A percentile compares a stretch with the other conserved stretches of the same genome.
These are phyloP conservation scores for Torymus tubicola DNA, from an alignment of 2,888 invertebrate genomes.

Conservation along the genomic window DNA sequence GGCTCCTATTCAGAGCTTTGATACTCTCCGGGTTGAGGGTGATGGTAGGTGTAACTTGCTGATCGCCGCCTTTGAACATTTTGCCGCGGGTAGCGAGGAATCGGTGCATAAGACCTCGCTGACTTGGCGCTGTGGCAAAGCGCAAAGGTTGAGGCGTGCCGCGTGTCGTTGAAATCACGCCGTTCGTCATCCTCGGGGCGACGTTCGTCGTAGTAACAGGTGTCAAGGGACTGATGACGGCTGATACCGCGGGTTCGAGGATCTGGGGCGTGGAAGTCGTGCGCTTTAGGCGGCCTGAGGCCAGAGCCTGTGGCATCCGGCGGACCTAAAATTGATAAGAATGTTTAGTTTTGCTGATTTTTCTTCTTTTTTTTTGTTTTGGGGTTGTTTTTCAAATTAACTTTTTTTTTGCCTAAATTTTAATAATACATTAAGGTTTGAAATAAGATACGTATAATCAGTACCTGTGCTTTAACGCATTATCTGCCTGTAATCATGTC, in stretches of 20 bases:
- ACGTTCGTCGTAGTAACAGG: constrained; percentile 51
- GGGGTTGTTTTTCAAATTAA: not conserved
- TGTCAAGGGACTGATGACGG: constrained; percentile 54
- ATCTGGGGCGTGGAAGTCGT: constrained; percentile 73
- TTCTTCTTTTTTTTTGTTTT: not conserved
- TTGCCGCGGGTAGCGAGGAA: constrained; percentile 87
- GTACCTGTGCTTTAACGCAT: too few species aligned
- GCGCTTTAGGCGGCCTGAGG: constrained; percentile 70
- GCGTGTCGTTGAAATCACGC: constrained; percentile 66
- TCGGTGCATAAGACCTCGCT: constrained; percentile 90
- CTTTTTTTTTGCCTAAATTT: not conserved
- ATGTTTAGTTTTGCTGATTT: not conserved
- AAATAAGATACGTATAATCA: too few species aligned
- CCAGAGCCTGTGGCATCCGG: constrained; percentile 71
- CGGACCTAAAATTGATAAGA: constrained; percentile 64
- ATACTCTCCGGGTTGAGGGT: constrained; percentile 68
- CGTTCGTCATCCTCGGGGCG: constrained; percentile 72
- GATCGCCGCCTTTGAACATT: constrained; percentile 67
- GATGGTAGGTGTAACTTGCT: constrained; percentile 61
- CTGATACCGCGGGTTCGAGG: constrained; percentile 63
- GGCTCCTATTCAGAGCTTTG: constrained; percentile 65
- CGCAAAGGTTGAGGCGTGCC: constrained; percentile 73
- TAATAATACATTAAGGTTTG: too few species aligned
- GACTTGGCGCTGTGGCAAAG: constrained; percentile 82
- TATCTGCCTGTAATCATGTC: too few species aligned